Percentiles rank a stretch among this genome's conserved stretches.
Conservation (phyloP, 2,888 invertebrate species). For the Steinernema scapterisci region DNA sequence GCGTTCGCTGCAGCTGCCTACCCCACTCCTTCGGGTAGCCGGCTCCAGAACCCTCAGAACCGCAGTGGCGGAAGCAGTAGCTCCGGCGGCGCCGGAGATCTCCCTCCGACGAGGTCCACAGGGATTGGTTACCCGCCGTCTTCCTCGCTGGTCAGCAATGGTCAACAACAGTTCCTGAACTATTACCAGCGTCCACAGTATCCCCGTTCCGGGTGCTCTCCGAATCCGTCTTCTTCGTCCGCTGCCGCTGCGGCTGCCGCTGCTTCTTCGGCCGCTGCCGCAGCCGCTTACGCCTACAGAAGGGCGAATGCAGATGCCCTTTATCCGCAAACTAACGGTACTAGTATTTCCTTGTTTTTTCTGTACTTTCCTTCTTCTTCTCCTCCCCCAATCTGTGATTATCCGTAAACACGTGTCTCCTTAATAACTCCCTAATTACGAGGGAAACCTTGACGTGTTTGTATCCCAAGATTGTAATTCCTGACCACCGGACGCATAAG, state of each 20-base stretch:
- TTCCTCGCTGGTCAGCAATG: slow-evolving; percentile 34
- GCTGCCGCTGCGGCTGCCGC: neutral
- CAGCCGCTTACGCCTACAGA: slow-evolving; percentile 5
- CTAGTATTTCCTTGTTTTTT: too few relatives aligned
- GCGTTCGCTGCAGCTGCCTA: slow-evolving; percentile 14
- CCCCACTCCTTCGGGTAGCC: slow-evolving; percentile 15
- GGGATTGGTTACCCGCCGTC: neutral
- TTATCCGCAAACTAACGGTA: slow-evolving; percentile 26
- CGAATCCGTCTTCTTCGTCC: slow-evolving; percentile 18
- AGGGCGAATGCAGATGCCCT: neutral
- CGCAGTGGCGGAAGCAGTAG: too few relatives aligned
- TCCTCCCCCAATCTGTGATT: too few relatives aligned
- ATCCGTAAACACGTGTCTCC: neutral
- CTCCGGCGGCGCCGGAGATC: neutral
- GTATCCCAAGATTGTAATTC: slow-evolving; percentile 11
- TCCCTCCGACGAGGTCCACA: neutral
- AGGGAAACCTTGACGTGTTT: neutral
- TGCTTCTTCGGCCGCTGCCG: neutral
- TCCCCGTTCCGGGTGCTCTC: slow-evolving; percentile 24
- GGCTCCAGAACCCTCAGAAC: neutral
- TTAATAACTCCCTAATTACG: too few relatives aligned
- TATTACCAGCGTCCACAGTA: slow-evolving; percentile 23
- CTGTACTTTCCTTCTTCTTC: too few relatives aligned
- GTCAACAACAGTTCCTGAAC: slow-evolving; percentile 33
- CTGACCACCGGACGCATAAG: neutral